Evolutionary conservation across 2,797 vertebrate genomes (phyloP).

Genomic region (Peromyscus nudipes): DNA sequence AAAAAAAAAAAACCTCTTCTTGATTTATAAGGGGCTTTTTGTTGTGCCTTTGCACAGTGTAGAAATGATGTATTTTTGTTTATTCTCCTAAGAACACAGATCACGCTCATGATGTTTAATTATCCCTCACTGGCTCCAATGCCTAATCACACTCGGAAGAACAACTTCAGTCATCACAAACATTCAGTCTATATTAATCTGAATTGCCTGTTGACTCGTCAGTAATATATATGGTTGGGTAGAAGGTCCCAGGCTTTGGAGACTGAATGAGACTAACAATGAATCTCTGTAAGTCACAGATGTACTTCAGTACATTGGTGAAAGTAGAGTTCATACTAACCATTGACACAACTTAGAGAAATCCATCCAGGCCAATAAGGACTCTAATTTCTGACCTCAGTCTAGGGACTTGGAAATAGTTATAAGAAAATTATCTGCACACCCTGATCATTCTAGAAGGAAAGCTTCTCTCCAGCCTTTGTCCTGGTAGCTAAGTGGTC

Average conservation of each 20-base stretch:
- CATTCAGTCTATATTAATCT: neutral
- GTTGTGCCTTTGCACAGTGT: too few relatives aligned
- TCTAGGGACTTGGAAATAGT: neutral
- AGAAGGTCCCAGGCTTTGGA: neutral
- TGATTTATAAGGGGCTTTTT: neutral
- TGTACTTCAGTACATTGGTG: neutral
- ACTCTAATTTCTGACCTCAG: neutral
- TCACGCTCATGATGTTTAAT: neutral
- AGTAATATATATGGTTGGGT: neutral
- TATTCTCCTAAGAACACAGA: neutral
- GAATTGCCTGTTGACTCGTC: neutral
- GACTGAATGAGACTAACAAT: neutral
- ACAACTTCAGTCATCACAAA: too few relatives aligned
- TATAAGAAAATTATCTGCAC: neutral
- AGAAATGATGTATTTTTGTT: neutral
- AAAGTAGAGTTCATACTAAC: neutral
- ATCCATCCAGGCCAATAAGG: neutral
- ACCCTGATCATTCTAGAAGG: neutral
- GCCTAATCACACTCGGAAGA: neutral
- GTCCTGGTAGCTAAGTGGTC: neutral
- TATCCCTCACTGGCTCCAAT: neutral
- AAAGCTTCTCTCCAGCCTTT: neutral
- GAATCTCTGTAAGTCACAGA: neutral
- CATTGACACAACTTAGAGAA: neutral
- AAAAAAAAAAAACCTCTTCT: neutral